A percentile compares a stretch with the other conserved stretches of the same genome.
These are phyloP conservation scores for Platygyra sinensis DNA, from an alignment of 64 coral and sea anemone genomes.

Conservation along the genomic window DNA sequence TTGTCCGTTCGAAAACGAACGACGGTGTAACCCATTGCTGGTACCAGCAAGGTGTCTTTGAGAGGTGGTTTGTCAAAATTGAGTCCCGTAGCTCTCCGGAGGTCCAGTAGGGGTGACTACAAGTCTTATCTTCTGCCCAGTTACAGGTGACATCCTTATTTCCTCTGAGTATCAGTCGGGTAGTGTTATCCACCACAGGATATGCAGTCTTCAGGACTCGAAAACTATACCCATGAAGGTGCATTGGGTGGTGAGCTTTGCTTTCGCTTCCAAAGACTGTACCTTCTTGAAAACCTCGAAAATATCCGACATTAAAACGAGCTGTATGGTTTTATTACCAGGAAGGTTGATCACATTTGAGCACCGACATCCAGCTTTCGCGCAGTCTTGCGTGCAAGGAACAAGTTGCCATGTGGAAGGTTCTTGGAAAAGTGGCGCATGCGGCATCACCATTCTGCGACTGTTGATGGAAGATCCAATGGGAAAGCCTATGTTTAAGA, in stretches of 20 bases:
- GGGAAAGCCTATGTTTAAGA: slow-evolving; percentile 60
- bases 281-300: neutral
- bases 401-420: slow-evolving; percentile 49
- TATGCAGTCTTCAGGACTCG: neutral
- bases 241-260: slow-evolving; percentile 58
- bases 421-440: slow-evolving; percentile 65
- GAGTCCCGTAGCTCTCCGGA: neutral
- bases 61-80: slow-evolving; percentile 56
- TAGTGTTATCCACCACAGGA: neutral
- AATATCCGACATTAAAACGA: slow-evolving; percentile 53
- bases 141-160: no score
- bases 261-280: neutral
- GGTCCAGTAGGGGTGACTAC: no score
- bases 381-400: slow-evolving; percentile 47
- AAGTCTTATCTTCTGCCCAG: no score
- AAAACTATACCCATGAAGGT: slow-evolving; percentile 69
- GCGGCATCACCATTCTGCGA: slow-evolving; percentile 36
- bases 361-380: slow-evolving; percentile 48
- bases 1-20: slow-evolving; percentile 60
- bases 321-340: slow-evolving; percentile 64
- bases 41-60: slow-evolving; percentile 54
- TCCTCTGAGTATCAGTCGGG: no score
- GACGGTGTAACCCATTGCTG: slow-evolving; percentile 51
- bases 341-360: slow-evolving; percentile 60
- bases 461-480: slow-evolving; percentile 59